Base-by-base conservation (phyloP, 1,140 invertebrate species). In the Lepidotrigona ventralis region DNA sequence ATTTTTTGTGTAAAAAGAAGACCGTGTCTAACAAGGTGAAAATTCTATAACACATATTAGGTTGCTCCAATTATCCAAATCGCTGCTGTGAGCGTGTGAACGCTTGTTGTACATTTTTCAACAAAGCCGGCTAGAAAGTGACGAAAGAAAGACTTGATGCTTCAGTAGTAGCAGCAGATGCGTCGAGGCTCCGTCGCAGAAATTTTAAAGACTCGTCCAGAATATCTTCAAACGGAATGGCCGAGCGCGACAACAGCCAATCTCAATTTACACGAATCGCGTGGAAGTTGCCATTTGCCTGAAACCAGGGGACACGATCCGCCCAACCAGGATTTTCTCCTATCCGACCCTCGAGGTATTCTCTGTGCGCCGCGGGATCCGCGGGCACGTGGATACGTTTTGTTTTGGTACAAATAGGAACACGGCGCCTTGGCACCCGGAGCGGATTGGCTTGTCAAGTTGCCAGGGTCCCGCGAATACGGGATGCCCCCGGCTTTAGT, bases 321-420 rank as follows among this genome's bases (percentile, higher is more conserved):
- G 46, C 21, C 53, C 46, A n/a, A 60, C 26, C 1, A 15, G 73
- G 8, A 46, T 46, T 8, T 46, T 54, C 63, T 29, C 14, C 46
- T 68, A 54, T 26, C 56, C 76, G 81, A 51, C 69, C 56, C n/a
- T 21, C 51, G 53, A 74, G 77, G 81, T 66, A 74, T 81, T 74
- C 74, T 70, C 64, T 81, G 51, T 39, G 68, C 63, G 63, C 54
- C 39, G 68, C 63, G 56, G 78, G 86, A 58, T 56, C 46, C 79
- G 60, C 33, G 86, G 39, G 88, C 88, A 92, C 89, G 92, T 89
- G 90, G 90, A 90, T 81, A 89, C 90, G 87, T 93, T 92, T 92
- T 90, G 91, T 93, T 93, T 92, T 91, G 81, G 91, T 92, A 92
- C 91, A 92, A 92, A 93, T 92, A 92, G 91, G 90, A 92, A 93